Conservation (phyloP, 2,888 invertebrate species). For the Byasa hedistus region DNA sequence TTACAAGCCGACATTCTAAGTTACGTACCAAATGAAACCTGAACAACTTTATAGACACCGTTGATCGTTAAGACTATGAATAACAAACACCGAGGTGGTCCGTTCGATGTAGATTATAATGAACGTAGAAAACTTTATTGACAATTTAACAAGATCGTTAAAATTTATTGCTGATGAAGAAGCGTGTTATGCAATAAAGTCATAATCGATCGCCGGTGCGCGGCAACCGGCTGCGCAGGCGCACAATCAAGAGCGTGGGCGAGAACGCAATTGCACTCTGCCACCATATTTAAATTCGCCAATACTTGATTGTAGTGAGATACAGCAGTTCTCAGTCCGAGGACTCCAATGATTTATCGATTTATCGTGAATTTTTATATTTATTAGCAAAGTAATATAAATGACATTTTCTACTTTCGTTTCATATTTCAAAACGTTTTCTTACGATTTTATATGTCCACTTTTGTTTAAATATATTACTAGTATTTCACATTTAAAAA, state of each 20-base stretch:
- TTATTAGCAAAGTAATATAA: no score
- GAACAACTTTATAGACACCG: background rate
- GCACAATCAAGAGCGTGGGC: constrained; percentile 50
- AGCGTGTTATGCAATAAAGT: constrained; percentile 41
- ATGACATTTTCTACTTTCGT: background rate
- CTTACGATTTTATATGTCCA: no score
- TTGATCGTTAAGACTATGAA: background rate
- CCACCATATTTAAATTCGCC: constrained; percentile 32
- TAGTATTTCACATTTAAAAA: no score
- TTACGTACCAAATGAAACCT: background rate
- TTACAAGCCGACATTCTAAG: background rate
- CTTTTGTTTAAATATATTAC: no score
- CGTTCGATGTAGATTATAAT: constrained; percentile 11
- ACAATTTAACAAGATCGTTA: constrained; percentile 28
- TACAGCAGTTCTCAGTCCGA: constrained; percentile 3
- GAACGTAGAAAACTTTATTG: constrained; percentile 25
- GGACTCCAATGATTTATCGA: no score
- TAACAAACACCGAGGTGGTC: constrained; percentile 20
- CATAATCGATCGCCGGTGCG: constrained; percentile 47
- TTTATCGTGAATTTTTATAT: no score
- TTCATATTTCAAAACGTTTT: no score
- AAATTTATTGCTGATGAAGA: constrained; percentile 31
- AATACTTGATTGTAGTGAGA: constrained; percentile 20
- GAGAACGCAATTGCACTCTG: constrained; percentile 48
- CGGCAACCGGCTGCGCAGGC: constrained; percentile 45